Evolutionary conservation across 2,888 invertebrate genomes (phyloP), one percentile per base, ranked within the genome.

Genomic region (Luffia ferchaultella): DNA sequence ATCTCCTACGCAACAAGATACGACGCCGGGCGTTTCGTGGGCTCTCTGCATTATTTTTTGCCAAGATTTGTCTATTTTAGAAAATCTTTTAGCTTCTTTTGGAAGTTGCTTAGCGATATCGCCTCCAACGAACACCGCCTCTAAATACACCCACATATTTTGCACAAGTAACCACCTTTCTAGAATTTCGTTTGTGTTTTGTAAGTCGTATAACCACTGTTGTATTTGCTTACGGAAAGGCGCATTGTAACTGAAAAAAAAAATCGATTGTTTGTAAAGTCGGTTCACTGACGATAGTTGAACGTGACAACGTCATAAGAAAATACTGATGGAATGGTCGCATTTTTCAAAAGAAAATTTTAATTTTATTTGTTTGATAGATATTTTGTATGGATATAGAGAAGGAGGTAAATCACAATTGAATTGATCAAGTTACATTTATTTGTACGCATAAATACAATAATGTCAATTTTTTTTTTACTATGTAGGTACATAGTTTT

Each of bases 91-190:
- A 0, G 96, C 96, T 76, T 96, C 96, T 67, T 95, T 95, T 0
- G 98, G 98, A 47, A 98, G 76, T 67, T 98, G 98, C 65, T 97
- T 97, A n/a, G 98, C 98, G 60, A 98, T 98, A 67, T 98, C 98
- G 50, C 98, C 98, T 1, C 98, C 98, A 0, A 98, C 97, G 73
- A 98, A 98, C 1, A 98, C 98, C 0, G 98, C 98, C 73, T 98
- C 98, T 18, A 98, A 80, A 67, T 98, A 98, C 0, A 98, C 97
- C 98, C 98, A 98, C 90, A 98, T 93, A 68, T 98, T 98, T 73
- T 98, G 98, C 0, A 98, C 97, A 1, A 96, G 85, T 43, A 98
- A 85, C 98, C 98, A 98, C 54, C 97, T 88, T 71, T 98, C 97
- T 50, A 98, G 85, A 62, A 98, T 96, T 75, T 98, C 98, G 68